Evolutionary conservation across 2,797 vertebrate species (phyloP).

Genomic region (Chromobotia macracanthus): DNA sequence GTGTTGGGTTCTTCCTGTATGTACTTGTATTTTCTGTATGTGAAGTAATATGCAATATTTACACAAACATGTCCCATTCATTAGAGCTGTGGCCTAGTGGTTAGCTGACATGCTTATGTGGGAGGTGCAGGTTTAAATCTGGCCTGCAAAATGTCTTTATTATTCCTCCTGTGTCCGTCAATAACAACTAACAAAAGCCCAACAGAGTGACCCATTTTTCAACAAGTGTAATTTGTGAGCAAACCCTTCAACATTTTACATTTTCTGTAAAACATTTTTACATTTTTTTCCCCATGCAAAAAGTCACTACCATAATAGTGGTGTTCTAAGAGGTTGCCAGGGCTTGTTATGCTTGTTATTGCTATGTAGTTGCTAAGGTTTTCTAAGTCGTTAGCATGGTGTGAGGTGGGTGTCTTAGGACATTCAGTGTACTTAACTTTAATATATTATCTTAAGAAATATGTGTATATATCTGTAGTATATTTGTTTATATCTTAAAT

Average conservation of each 20-base stretch:
- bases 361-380: neutral
- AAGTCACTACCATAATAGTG: neutral
- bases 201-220: neutral
- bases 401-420: neutral
- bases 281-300: neutral
- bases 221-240: neutral
- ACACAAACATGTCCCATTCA: neutral
- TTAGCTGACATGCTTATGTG: neutral
- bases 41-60: neutral
- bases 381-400: conserved; percentile 2
- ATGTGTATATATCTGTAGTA: no score
- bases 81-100: neutral
- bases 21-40: neutral
- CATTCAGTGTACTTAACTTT: no score
- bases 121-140: neutral
- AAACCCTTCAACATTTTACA: neutral
- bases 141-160: neutral
- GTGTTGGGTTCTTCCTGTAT: conserved; percentile 4
- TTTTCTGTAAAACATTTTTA: neutral
- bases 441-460: no score
- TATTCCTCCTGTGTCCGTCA: neutral
- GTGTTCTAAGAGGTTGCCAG: neutral
- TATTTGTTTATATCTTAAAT: no score
- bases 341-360: no score
- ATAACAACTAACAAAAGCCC: neutral